These are phyloP conservation scores for Aphaenogaster floridana DNA, from an alignment of 1,140 invertebrate species.

Conservation along the genomic window DNA sequence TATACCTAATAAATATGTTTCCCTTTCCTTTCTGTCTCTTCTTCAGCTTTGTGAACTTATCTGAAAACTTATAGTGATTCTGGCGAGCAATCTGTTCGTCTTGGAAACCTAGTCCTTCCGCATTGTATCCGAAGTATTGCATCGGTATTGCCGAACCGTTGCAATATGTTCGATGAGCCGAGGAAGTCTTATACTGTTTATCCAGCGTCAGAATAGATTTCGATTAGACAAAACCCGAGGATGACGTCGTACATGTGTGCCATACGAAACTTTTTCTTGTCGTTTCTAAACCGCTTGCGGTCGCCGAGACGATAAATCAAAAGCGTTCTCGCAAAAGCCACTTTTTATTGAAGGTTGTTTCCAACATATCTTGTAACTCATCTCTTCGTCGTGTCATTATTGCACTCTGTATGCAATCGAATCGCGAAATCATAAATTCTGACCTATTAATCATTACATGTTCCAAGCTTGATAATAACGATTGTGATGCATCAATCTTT, in stretches of 20 bases:
- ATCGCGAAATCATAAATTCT: constrained; percentile 37
- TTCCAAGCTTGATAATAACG: constrained; percentile 11
- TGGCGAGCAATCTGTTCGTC: constrained; percentile 31
- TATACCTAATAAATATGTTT: constrained; percentile 25
- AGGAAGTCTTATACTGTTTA: constrained; percentile 44
- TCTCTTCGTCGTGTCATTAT: constrained; percentile 43
- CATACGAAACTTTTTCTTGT: constrained; percentile 35
- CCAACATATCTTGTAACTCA: constrained; percentile 53
- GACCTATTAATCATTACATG: constrained; percentile 8
- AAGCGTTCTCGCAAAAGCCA: constrained; percentile 42
- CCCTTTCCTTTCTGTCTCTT: not conserved
- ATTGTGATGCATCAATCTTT: constrained; percentile 2
- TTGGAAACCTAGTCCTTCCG: constrained; percentile 37
- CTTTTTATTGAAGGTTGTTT: constrained; percentile 40
- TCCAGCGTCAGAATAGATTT: constrained; percentile 55
- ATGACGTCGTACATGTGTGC: constrained; percentile 34
- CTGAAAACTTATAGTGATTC: constrained; percentile 41
- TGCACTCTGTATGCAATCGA: constrained; percentile 2
- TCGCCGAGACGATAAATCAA: constrained; percentile 51
- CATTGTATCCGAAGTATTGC: constrained; percentile 30
- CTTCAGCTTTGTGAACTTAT: constrained; percentile 4
- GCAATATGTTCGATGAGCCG: constrained; percentile 60
- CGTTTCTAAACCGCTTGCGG: constrained; percentile 32
- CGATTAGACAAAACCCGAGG: constrained; percentile 44
- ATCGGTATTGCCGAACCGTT: constrained; percentile 21